Evolutionary conservation across 2,113 vertebrate genomes (phyloP), one percentile per base, ranked within the genome.

Genomic region (Oreochromis niloticus): DNA sequence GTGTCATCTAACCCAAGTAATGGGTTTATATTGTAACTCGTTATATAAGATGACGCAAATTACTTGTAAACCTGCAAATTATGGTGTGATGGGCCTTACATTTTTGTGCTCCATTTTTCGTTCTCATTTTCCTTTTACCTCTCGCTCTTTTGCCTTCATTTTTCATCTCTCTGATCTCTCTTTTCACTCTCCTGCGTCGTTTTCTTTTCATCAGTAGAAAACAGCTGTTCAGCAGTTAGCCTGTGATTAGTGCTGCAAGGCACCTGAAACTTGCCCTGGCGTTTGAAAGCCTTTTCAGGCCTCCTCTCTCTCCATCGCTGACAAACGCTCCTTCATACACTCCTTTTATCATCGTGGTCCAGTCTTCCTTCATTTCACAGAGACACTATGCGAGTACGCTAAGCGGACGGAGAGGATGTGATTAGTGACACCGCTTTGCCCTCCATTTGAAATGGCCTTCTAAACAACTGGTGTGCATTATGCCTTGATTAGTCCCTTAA

Each of bases 161-260:
- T 82, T 80, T 61, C 34, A 10, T 75, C 39, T 56, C 75, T 78
- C 50, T 80, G 75, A 84, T 85, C 79, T 89, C 36, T 63, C 56
- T 75, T 54, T 55, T 86, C 56, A 7, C 78, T 81, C 39, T 19
- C 43, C 14, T 36, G 39, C 43, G 17, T 78, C 17, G n/a, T 30
- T 71, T 79, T 59, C 68, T 87, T 63, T 87, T 82, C 83, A 85
- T 88, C 50, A 10, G 34, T 59, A 66, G 30, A 59, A 81, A 94
- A 86, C 92, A 91, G 89, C 89, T 94, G 91, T 90, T 88, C 68
- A n/a, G 52, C 83, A 43, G 84, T 73, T 78, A 56, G 39, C 71
- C 87, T 91, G 88, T 86, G 83, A 92, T 92, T 91, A 91, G 85
- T 34, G 82, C 80, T n/a, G 24, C 34, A 54, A 71, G 68, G 84